Base-by-base conservation (phyloP, 2,113 vertebrate genomes). In the Mobula hypostoma region DNA sequence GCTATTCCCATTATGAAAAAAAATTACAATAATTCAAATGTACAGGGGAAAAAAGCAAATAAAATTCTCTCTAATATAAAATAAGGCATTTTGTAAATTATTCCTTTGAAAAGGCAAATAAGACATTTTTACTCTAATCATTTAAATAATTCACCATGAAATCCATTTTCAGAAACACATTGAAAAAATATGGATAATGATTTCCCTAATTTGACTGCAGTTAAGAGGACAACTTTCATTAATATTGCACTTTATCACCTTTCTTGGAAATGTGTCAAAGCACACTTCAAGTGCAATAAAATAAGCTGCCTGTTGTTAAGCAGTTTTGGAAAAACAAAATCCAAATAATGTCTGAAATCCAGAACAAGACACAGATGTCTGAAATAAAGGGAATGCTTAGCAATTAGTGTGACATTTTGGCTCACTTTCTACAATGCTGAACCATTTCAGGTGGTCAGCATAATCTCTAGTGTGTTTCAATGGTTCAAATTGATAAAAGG, bases 341-440 rank as follows among this genome's bases (percentile, higher is more conserved):
- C 61, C 58, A 90, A 90, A 32, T 68, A 90, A 90, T 36, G 61
- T 66, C 87, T 66, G 29, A 12, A 90, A 90, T 14, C n/a, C 87
- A 63, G 66, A 90, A 90, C 56, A 90, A 9, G 66, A 90, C 61
- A 21, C 87, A 90, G 63, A 90, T 90, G 87, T 32, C 29, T 90
- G 87, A 68, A 61, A 63, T 61, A 88, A 88, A 88, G 83, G 61
- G 21, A 14, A 61, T 29, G 24, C 83, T n/a, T 61, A 88, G 40
- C 48, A 24, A n/a, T n/a, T 90, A 7, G 15, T 90, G 63, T 66
- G 87, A 90, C 87, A 90, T 68, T 68, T 90, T 90, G 87, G 87
- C 87, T 32, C 61, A 36, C 14, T 2, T 90, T 90, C 61, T n/a
- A 27, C 61, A 90, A 90, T 90, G 40, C 27, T 68, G 29, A 68